A percentile compares a stretch with the other conserved stretches of the same genome.
Evolutionary conservation across 2,113 vertebrate species (phyloP).

Genomic region (Podarcis raffonei): DNA sequence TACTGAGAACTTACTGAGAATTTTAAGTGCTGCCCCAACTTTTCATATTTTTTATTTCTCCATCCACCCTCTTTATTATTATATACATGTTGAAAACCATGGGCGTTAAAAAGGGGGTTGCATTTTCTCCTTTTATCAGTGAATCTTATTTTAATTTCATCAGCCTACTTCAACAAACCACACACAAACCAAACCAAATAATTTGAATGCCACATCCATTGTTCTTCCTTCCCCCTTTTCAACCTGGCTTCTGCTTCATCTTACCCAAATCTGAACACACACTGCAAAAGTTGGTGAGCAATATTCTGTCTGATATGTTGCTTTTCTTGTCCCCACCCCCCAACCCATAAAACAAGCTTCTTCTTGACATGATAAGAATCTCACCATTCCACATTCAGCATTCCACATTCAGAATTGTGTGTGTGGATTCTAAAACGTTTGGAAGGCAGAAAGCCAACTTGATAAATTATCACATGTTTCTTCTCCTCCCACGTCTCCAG

Average conservation of each 20-base stretch:
- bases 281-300: background rate
- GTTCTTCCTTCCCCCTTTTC: background rate
- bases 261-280: background rate
- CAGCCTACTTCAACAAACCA: too few species aligned
- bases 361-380: background rate
- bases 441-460: background rate
- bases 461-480: background rate
- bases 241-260: background rate
- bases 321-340: too few species aligned
- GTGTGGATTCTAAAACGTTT: background rate
- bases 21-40: background rate
- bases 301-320: too few species aligned
- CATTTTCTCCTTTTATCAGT: background rate
- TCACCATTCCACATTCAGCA: background rate
- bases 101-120: background rate
- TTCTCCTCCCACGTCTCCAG: background rate
- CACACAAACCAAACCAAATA: background rate
- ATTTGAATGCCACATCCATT: background rate
- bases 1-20: too few species aligned
- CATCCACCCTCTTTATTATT: background rate
- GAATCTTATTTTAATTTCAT: too few species aligned
- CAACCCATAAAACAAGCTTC: background rate
- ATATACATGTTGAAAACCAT: background rate
- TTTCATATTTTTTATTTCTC: background rate
- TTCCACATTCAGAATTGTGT: background rate